Conservation (phyloP, 2,888 invertebrate species). For the Brachyptera risi region DNA sequence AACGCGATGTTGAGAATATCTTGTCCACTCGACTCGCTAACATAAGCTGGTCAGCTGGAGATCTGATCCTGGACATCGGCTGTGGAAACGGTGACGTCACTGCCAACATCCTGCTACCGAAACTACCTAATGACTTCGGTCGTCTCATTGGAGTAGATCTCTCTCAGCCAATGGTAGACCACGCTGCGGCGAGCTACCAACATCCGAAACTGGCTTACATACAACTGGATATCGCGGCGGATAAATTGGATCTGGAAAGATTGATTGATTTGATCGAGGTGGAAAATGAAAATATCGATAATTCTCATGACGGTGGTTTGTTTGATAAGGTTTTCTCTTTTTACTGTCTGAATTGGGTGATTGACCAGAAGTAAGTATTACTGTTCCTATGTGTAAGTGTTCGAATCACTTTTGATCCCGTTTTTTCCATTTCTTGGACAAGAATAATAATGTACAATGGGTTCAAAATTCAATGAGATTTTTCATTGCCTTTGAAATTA, state of each 20-base stretch:
- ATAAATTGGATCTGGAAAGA: slow-evolving; percentile 49
- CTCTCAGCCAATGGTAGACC: slow-evolving; percentile 62
- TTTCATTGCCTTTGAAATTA: too few relatives aligned
- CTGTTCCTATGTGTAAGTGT: background rate
- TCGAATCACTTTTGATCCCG: slow-evolving; percentile 5
- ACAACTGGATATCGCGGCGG: slow-evolving; percentile 55
- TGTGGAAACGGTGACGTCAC: slow-evolving; percentile 71
- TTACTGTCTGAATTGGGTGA: slow-evolving; percentile 76
- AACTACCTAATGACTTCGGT: slow-evolving; percentile 53
- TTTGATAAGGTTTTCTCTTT: slow-evolving; percentile 73
- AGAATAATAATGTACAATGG: too few relatives aligned
- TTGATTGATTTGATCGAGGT: slow-evolving; percentile 29
- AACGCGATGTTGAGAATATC: slow-evolving; percentile 58
- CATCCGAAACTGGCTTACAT: slow-evolving; percentile 45
- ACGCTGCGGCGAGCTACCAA: slow-evolving; percentile 45
- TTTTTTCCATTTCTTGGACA: too few relatives aligned
- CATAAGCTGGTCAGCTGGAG: slow-evolving; percentile 39
- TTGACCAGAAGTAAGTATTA: slow-evolving; percentile 64
- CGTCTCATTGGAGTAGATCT: slow-evolving; percentile 63
- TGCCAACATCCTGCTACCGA: slow-evolving; percentile 57
- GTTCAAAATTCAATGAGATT: too few relatives aligned
- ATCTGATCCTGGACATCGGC: slow-evolving; percentile 58
- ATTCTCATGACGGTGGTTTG: background rate
- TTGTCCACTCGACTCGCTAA: slow-evolving; percentile 57
- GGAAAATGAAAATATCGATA: background rate